Evolutionary conservation across 2,113 vertebrate species (phyloP).

Genomic region (Ifrita kowaldi): DNA sequence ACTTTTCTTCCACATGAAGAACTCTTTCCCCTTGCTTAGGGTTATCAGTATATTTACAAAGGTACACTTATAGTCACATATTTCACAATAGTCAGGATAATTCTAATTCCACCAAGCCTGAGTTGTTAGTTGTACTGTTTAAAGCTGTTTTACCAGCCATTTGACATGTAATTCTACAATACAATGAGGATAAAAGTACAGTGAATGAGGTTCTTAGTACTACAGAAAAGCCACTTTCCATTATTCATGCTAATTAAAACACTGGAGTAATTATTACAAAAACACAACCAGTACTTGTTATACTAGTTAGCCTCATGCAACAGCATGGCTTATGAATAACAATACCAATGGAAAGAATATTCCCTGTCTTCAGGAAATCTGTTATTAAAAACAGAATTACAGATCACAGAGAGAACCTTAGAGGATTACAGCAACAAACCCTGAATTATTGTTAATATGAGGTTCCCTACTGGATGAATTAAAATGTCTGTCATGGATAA

Average conservation of each 20-base stretch:
- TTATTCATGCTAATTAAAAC: constrained; percentile 12
- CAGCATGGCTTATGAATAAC: background rate
- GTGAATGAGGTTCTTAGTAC: background rate
- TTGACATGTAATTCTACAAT: background rate
- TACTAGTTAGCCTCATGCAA: background rate
- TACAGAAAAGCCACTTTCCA: background rate
- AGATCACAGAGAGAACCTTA: constrained; percentile 1
- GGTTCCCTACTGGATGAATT: constrained; percentile 2
- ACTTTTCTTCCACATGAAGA: background rate
- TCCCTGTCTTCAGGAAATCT: background rate
- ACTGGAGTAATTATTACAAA: background rate
- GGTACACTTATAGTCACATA: background rate
- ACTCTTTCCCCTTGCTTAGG: background rate
- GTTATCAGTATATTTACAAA: background rate
- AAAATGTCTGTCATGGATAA: constrained; percentile 36
- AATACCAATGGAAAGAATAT: background rate
- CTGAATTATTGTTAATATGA: constrained; percentile 24
- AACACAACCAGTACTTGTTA: background rate
- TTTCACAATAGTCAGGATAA: background rate
- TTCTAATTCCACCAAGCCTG: background rate
- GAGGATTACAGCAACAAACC: background rate
- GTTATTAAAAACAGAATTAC: constrained; percentile 9
- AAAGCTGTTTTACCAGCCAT: background rate
- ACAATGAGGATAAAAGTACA: background rate
- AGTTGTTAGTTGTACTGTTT: background rate